phyloP scores from a whole-genome alignment of 2,888 invertebrate genomes.

The Xestia ashworthii region DNA sequence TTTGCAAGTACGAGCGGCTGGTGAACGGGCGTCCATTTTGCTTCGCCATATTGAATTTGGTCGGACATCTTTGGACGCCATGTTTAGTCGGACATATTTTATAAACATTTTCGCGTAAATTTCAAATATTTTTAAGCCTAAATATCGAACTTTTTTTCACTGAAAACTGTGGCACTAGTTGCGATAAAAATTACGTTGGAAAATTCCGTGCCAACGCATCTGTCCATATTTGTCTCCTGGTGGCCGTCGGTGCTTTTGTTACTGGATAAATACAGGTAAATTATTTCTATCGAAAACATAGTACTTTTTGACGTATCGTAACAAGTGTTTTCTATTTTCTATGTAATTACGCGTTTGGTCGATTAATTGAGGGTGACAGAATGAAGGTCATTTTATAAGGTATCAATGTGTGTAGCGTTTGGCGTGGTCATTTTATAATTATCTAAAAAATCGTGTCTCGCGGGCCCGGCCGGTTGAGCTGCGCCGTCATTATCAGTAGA shows the following conservation, averaged over 20 bases:
- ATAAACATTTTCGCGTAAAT: slow-evolving; percentile 92
- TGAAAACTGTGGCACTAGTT: slow-evolving; percentile 83
- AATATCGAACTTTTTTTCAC: slow-evolving; percentile 89
- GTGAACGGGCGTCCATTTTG: slow-evolving; percentile 89
- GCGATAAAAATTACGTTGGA: slow-evolving; percentile 81
- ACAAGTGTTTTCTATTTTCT: slow-evolving; percentile 88
- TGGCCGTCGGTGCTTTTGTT: slow-evolving; percentile 89
- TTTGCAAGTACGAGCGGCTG: slow-evolving; percentile 75
- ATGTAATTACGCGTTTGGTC: slow-evolving; percentile 80
- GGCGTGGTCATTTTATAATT: slow-evolving; percentile 86
- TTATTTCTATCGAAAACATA: slow-evolving; percentile 86
- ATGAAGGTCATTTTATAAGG: slow-evolving; percentile 83
- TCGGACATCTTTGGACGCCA: slow-evolving; percentile 93
- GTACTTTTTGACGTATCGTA: slow-evolving; percentile 89
- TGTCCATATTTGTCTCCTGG: slow-evolving; percentile 87
- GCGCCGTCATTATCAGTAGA: slow-evolving; percentile 64
- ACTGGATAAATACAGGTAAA: slow-evolving; percentile 90
- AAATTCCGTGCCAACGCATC: slow-evolving; percentile 86
- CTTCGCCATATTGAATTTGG: slow-evolving; percentile 91
- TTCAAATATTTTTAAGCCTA: slow-evolving; percentile 90
- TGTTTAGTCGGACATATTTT: slow-evolving; percentile 94
- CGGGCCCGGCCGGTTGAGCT: slow-evolving; percentile 80
- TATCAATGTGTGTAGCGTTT: slow-evolving; percentile 76
- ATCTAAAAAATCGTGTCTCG: slow-evolving; percentile 78
- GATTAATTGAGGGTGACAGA: slow-evolving; percentile 70